Evolutionary conservation across 2,797 vertebrate genomes (phyloP), one percentile per base, ranked within the genome.

Genomic region (Eptatretus atami): DNA sequence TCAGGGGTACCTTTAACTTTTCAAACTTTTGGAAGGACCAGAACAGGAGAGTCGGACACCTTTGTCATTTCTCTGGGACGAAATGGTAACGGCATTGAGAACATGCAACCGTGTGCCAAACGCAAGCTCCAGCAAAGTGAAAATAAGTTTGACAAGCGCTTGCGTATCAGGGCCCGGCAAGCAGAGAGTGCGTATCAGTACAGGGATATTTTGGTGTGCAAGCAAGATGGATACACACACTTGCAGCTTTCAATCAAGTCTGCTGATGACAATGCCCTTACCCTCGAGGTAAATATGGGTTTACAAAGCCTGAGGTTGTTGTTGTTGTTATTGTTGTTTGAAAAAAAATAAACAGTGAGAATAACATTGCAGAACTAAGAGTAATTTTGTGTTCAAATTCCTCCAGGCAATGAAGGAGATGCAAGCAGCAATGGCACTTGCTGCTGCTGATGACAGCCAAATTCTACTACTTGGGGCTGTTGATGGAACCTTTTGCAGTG

Each of bases 351-450:
- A 44, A 44, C 31, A 44, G 19, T 19, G 19, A 19, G 31, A 44
- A 44, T 44, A 44, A 44, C 4, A 44, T 44, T 44, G 31, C 31
- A 44, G 31, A 44, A 44, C 6, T 44, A 44, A 44, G 31, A 44
- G 31, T 44, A 44, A 44, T 44, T 44, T 44, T 44, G 31, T 44
- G 31, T 44, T 44, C 4, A 44, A 44, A 44, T 44, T 53, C 69
- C 61, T 63, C 52, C 74, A 96, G 90, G 87, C 94, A 71, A 96
- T 96, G 88, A 96, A 94, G 74, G 90, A 96, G 73, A 78, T 96
- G 66, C 84, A 82, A 70, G 77, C 84, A 66, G 90, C 90, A 6
- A 78, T 96, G 71, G 81, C 82, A 68, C 87, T 85, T 12, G 90
- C 90, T 1, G 84, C 90, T 63, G 76, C 79, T 0, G 90, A 96